Evolutionary conservation across 1,140 invertebrate species (phyloP).

Genomic region (Lineus longissimus): DNA sequence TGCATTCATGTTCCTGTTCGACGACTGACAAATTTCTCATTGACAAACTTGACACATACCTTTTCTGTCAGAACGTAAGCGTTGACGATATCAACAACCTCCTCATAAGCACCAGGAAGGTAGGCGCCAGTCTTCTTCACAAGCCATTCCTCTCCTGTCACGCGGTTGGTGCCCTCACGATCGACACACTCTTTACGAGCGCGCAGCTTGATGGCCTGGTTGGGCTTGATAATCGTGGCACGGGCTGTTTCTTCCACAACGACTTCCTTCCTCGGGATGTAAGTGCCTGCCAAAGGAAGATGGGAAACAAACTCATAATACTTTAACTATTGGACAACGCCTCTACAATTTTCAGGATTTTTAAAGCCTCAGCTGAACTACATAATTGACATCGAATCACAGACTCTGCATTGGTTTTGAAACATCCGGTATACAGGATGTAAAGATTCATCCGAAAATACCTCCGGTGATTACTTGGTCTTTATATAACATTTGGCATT

Average conservation of each 20-base stretch:
- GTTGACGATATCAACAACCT: slow-evolving; percentile 56
- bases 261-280: slow-evolving; percentile 57
- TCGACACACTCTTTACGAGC: slow-evolving; percentile 56
- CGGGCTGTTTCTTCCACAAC: slow-evolving; percentile 51
- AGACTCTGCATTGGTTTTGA: no score
- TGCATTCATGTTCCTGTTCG: no score
- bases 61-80: slow-evolving; percentile 58
- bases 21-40: no score
- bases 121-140: slow-evolving; percentile 57
- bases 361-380: no score
- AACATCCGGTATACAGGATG: no score
- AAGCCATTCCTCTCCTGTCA: slow-evolving; percentile 59
- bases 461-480: no score
- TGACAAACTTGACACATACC: slow-evolving; percentile 26
- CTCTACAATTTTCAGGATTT: background rate
- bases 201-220: slow-evolving; percentile 55
- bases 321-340: background rate
- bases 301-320: background rate
- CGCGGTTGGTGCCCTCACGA: slow-evolving; percentile 48
- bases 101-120: slow-evolving; percentile 58
- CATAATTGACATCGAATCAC: no score
- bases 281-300: slow-evolving; percentile 49
- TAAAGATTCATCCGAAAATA: no score
- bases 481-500: no score
- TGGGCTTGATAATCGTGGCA: slow-evolving; percentile 54